phyloP scores from a whole-genome alignment of 2,797 vertebrate species.

The Centropyge bicolor region DNA sequence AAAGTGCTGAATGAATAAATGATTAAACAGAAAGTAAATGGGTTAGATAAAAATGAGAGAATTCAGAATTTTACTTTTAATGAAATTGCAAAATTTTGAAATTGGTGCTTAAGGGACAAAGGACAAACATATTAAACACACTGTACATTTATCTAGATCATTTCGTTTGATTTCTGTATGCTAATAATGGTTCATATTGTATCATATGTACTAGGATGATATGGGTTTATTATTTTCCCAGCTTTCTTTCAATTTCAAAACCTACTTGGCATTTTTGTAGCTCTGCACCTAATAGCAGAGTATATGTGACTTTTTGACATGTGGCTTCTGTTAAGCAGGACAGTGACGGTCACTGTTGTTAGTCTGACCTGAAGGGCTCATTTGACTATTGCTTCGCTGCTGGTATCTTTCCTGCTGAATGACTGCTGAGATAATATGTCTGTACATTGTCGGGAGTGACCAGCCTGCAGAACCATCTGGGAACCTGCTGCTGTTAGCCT shows the following conservation, averaged over 20 bases:
- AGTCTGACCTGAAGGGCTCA: too few relatives aligned
- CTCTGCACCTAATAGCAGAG: too few relatives aligned
- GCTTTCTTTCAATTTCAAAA: too few relatives aligned
- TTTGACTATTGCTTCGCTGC: neutral
- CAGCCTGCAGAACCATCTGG: neutral
- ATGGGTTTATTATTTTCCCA: too few relatives aligned
- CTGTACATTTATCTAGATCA: neutral
- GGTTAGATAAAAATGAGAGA: neutral
- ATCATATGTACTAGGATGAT: too few relatives aligned
- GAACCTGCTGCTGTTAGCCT: slow-evolving; percentile 3
- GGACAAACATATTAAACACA: neutral
- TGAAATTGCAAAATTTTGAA: neutral
- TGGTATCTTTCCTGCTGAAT: neutral
- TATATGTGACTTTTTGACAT: too few relatives aligned
- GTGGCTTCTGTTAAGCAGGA: too few relatives aligned
- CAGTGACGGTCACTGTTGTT: too few relatives aligned
- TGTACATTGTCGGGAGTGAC: neutral
- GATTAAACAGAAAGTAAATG: too few relatives aligned
- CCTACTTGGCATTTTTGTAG: too few relatives aligned
- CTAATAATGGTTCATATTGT: neutral
- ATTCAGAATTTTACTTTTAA: neutral
- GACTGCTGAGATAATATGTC: neutral
- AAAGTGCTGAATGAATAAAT: neutral
- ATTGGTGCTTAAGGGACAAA: neutral
- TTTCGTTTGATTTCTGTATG: neutral